Evolutionary conservation across 2,113 vertebrate species (phyloP).

Genomic region (Coturnix japonica): DNA sequence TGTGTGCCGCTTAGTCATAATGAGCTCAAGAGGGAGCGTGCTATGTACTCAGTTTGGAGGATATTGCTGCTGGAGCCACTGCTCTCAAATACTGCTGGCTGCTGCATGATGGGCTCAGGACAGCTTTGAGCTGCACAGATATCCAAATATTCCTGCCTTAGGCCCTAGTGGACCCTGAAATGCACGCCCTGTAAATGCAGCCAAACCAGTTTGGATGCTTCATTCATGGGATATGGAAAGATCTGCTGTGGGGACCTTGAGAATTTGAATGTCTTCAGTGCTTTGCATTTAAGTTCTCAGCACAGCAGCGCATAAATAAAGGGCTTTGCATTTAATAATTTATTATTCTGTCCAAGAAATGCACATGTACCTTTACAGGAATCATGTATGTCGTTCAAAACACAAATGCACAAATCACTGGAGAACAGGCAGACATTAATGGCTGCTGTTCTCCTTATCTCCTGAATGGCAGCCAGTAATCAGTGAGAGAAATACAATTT

Average conservation of each 20-base stretch:
- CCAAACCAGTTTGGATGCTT: background rate
- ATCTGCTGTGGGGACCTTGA: background rate
- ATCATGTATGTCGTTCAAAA: background rate
- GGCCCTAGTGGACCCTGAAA: background rate
- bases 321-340: conserved; percentile 19
- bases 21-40: conserved; percentile 17
- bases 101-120: background rate
- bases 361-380: conserved; percentile 20
- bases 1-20: background rate
- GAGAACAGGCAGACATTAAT: background rate
- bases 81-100: background rate
- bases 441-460: background rate
- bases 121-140: background rate
- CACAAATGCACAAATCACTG: background rate
- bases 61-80: background rate
- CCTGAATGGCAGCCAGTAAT: background rate
- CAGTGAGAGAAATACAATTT: background rate
- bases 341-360: background rate
- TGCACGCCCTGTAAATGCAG: background rate
- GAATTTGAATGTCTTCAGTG: background rate
- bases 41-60: background rate
- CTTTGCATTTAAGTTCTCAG: background rate
- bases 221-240: background rate
- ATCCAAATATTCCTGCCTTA: background rate
- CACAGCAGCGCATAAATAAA: background rate